Percentiles rank a stretch among this genome's conserved stretches.
Evolutionary conservation across 2,888 invertebrate species (phyloP).

Genomic region (Zootermopsis nevadensis): DNA sequence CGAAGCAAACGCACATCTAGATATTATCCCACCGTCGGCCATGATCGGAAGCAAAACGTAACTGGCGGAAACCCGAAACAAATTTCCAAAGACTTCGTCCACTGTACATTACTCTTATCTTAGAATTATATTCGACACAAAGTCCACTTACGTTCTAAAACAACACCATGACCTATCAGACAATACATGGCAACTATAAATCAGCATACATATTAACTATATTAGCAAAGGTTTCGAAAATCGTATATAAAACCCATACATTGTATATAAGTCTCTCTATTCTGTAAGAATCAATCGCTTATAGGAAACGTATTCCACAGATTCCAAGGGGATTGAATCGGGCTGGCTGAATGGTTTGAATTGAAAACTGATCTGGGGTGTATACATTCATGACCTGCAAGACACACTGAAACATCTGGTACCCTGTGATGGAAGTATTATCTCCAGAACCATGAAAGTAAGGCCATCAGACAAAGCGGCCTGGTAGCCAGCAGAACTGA

Average conservation of each 20-base stretch:
- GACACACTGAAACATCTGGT: not conserved
- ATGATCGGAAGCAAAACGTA: too few relatives aligned
- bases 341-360: not conserved
- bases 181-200: not conserved
- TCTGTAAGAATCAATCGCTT: too few relatives aligned
- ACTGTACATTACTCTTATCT: too few relatives aligned
- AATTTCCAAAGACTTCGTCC: too few relatives aligned
- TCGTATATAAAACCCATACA: slow-evolving; percentile 13
- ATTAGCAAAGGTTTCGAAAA: slow-evolving; percentile 14
- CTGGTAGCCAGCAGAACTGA: too few relatives aligned
- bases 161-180: not conserved
- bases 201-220: not conserved
- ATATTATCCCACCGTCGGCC: too few relatives aligned
- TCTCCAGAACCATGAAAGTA: not conserved
- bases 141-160: not conserved
- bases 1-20: too few relatives aligned
- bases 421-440: not conserved
- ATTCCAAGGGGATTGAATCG: not conserved
- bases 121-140: too few relatives aligned
- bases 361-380: not conserved
- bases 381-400: not conserved
- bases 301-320: slow-evolving; percentile 2
- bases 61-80: too few relatives aligned
- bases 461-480: not conserved
- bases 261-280: not conserved